Evolutionary conservation across 2,888 invertebrate genomes (phyloP), one percentile per base, ranked within the genome.

Genomic region (Mythimna pallens): DNA sequence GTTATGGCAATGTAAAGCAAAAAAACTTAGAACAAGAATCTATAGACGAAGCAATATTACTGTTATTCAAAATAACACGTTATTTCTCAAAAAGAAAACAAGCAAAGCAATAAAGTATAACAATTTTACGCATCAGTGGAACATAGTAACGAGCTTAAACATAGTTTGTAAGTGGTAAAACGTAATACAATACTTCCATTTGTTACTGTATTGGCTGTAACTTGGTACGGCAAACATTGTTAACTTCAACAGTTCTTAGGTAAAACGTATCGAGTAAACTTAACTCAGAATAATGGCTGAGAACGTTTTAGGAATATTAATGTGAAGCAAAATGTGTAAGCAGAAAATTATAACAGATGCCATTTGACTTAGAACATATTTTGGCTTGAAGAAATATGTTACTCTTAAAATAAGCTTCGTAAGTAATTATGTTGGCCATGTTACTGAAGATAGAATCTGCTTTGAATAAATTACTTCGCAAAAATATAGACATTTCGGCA

Each of bases 101-200:
- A 86, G 78, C 70, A 76, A 78, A 84, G 85, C 79, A 86, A 89
- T 90, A 90, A 88, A 89, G 85, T 83, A 81, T 83, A 83, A 86
- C 86, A 86, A 89, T 89, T 90, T 89, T 88, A 90, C 88, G 88
- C 87, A 87, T 86, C 87, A 83, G 84, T 88, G 85, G 85, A 89
- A 90, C 89, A 88, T 87, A 84, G 89, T 85, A 90, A 90, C 89
- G 88, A 88, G 87, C 84, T 89, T 73, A 89, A 88, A 88, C 85
- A 86, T 83, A 82, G 86, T 91, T 88, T 85, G 87, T 90, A 89
- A 91, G 88, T 90, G 87, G 89, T 84, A 81, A 85, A 87, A 86
- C 90, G 93, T 92, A 93, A 93, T 88, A 92, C 92, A 92, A 94
- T 92, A 92, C 92, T 87, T 89, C 89, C 89, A 91, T 92, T 94